Evolutionary conservation across 1,140 invertebrate genomes (phyloP).

Genomic region (Brachionus paranguensis): DNA sequence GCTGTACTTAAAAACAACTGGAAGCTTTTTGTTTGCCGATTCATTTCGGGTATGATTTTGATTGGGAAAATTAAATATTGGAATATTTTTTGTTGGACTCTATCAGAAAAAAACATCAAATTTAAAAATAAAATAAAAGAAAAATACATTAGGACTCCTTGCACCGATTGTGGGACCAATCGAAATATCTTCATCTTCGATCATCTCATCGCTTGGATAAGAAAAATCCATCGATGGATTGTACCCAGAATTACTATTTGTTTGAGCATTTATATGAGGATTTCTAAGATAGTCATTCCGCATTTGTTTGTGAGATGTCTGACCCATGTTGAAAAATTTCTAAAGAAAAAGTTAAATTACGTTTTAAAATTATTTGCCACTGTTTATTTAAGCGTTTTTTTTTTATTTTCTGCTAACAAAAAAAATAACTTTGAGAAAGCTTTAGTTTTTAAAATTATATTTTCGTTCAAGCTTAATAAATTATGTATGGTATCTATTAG

Average conservation of each 20-base stretch:
- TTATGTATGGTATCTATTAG: background rate
- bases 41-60: conserved; percentile 43
- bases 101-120: background rate
- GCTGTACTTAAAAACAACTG: conserved; percentile 89
- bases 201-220: conserved; percentile 6
- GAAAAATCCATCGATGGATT: background rate
- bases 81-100: conserved; percentile 29
- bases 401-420: background rate
- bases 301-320: conserved; percentile 28
- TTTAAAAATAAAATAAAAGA: background rate
- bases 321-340: background rate
- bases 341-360: background rate
- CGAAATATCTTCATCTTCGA: conserved; percentile 22
- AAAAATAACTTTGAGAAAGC: background rate
- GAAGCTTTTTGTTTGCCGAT: conserved; percentile 64
- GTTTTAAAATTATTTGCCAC: background rate
- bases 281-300: conserved; percentile 21
- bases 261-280: background rate
- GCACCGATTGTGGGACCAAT: conserved; percentile 8
- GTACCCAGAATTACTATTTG: background rate
- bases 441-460: background rate
- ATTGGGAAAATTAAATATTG: conserved; percentile 37
- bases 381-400: background rate
- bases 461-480: background rate
- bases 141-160: background rate